A percentile compares a stretch with the other conserved stretches of the same genome.
These are phyloP conservation scores for Holotrichia oblita DNA, from an alignment of 1,140 invertebrate species.

Conservation along the genomic window DNA sequence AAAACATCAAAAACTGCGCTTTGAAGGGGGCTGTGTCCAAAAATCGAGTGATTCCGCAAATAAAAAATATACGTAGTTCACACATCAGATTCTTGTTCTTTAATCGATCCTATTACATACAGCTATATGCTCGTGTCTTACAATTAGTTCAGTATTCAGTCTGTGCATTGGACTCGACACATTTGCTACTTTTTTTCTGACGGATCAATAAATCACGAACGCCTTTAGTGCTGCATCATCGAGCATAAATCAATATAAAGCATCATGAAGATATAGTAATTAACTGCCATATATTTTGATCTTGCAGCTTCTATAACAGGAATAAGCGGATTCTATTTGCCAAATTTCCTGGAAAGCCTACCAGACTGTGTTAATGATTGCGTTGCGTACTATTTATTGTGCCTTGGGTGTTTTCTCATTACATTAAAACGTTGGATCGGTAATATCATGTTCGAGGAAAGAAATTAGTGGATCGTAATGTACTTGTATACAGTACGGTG, in stretches of 20 bases:
- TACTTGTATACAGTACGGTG: no score
- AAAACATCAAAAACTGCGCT: no score
- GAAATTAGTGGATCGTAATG: neutral
- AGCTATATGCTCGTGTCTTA: no score
- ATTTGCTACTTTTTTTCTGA: neutral
- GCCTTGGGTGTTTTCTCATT: neutral
- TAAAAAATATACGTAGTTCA: no score
- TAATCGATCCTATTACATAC: no score
- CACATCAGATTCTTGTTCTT: no score
- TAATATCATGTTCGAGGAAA: neutral
- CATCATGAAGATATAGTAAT: neutral
- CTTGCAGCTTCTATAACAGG: neutral
- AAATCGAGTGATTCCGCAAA: no score
- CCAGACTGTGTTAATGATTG: neutral
- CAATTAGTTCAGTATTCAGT: neutral
- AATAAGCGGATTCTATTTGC: neutral
- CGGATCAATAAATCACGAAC: neutral
- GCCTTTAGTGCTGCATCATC: neutral
- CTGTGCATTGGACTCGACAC: neutral
- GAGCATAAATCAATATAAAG: neutral
- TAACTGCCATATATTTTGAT: neutral
- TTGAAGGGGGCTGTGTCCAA: no score
- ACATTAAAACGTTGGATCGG: neutral
- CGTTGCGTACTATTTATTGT: neutral
- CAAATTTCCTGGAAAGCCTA: neutral